phyloP scores from a whole-genome alignment of 2,113 vertebrate genomes.

The Toxotes jaculatrix region DNA sequence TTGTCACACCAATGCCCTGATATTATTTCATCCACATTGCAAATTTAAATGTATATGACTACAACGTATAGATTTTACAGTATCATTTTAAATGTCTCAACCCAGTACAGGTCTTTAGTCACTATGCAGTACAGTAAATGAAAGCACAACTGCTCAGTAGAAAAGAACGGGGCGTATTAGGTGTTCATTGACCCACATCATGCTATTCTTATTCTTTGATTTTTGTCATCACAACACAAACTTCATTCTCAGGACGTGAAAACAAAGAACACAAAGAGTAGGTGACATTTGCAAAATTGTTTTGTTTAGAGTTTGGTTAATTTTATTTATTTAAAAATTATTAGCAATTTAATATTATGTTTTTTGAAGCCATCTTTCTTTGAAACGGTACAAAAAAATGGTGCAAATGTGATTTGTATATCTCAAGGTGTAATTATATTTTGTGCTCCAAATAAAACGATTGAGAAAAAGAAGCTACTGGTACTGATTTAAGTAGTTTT shows the following conservation, averaged over 20 bases:
- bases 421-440: slow-evolving; percentile 85
- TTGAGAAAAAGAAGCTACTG: slow-evolving; percentile 37
- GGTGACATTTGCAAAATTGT: slow-evolving; percentile 65
- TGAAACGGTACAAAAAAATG: slow-evolving; percentile 72
- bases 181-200: slow-evolving; percentile 48
- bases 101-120: slow-evolving; percentile 66
- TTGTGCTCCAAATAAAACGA: slow-evolving; percentile 84
- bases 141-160: slow-evolving; percentile 75
- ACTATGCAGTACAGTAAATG: slow-evolving; percentile 78
- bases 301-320: slow-evolving; percentile 72
- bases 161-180: slow-evolving; percentile 46
- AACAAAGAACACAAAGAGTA: slow-evolving; percentile 69
- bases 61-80: slow-evolving; percentile 51
- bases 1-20: slow-evolving; percentile 67
- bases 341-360: slow-evolving; percentile 75
- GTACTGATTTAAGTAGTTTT: slow-evolving; percentile 23
- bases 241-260: slow-evolving; percentile 76
- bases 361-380: slow-evolving; percentile 74
- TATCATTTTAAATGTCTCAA: slow-evolving; percentile 53
- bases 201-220: slow-evolving; percentile 47
- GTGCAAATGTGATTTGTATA: slow-evolving; percentile 83
- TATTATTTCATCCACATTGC: slow-evolving; percentile 62
- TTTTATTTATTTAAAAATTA: slow-evolving; percentile 82
- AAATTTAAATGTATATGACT: slow-evolving; percentile 51
- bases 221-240: slow-evolving; percentile 56